Evolutionary conservation across 2,888 invertebrate genomes (phyloP), one percentile per base, ranked within the genome.

Genomic region (Hartigia nigra): DNA sequence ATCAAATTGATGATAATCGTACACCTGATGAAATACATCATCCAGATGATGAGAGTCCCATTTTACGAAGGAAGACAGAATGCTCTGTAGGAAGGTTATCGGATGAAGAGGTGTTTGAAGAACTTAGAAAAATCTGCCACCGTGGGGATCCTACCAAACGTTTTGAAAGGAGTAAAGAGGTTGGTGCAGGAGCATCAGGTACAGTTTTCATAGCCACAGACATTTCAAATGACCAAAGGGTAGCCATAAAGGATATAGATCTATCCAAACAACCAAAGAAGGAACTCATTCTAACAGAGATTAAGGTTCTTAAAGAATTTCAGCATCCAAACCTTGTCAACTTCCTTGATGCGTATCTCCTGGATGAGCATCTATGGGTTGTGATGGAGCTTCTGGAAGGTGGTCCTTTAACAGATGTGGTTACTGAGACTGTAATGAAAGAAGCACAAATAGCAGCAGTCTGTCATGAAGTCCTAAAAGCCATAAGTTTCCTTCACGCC

Each of bases 401-500:
- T 11, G 99, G 99, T 0, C 97, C 98, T 12, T 93, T 99, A 75
- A 99, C 99, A 0, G 98, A 99, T 89, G 98, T 99, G 0, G 99
- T 99, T 69, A 98, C 98, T 1, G 98, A 99, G 92, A 98, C 98
- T 0, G 95, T 98, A 12, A 97, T 99, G 97, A 97, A 98, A 87
- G 98, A 99, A 90, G 96, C 96, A 0, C 99, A 99, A 90, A 99
- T 99, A 78, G 98, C 99, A 0, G 97, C 98, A 3, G 98, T 99
- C 11, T 97, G 98, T 87, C 94, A 95, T 35, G 98, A 99, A 92
- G 96, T 96, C 74, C 92, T 99, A 5, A 95, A 96, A 90, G 99
- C 98, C 1, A 94, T 99, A 74, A 95, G 96, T 81, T 99, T 98
- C 92, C 93, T 98, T 23, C 98, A 98, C 92, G 94, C 95, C 74